A percentile compares a stretch with the other conserved stretches of the same genome.
Conservation (phyloP, 2,888 invertebrate genomes). For the Cataglyphis livida region DNA sequence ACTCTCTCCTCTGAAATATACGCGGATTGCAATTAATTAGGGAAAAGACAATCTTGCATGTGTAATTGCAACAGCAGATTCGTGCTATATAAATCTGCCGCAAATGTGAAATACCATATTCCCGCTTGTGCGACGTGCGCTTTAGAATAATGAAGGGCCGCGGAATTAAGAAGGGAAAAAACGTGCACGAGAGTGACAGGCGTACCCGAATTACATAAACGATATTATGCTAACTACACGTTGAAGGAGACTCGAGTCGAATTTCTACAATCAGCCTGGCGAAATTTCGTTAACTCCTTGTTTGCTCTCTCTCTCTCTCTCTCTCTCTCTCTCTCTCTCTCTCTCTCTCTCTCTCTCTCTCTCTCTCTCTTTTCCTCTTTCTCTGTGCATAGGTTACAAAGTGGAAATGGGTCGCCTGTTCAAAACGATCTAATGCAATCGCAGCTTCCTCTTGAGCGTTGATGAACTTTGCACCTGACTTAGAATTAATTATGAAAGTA, state of each 20-base stretch:
- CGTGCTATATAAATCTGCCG: slow-evolving; percentile 5
- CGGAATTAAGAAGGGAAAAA: slow-evolving; percentile 41
- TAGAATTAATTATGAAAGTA: slow-evolving; percentile 17
- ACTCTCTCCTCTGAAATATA: not conserved
- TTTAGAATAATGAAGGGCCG: slow-evolving; percentile 32
- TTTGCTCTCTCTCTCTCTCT: slow-evolving; percentile 41
- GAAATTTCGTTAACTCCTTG: slow-evolving; percentile 61
- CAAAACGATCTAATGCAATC: slow-evolving; percentile 18
- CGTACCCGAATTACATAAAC: slow-evolving; percentile 84
- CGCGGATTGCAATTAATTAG: slow-evolving; percentile 41
- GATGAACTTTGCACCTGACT: not conserved
- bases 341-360: slow-evolving; percentile 29
- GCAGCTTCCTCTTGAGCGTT: not conserved
- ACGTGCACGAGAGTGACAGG: slow-evolving; percentile 47
- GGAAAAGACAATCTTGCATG: slow-evolving; percentile 6
- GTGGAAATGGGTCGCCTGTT: not conserved
- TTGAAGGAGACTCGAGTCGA: slow-evolving; percentile 68
- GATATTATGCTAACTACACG: slow-evolving; percentile 86
- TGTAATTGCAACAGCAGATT: slow-evolving; percentile 26
- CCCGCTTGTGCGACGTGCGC: not conserved
- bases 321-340: not conserved
- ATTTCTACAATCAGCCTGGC: slow-evolving; percentile 67
- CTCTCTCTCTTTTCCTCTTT: slow-evolving; percentile 6
- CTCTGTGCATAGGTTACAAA: not conserved
- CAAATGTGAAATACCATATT: slow-evolving; percentile 32